A percentile compares a stretch with the other conserved stretches of the same genome.
Conservation (phyloP, 2,797 vertebrate genomes). For the Ammospiza maritima region DNA sequence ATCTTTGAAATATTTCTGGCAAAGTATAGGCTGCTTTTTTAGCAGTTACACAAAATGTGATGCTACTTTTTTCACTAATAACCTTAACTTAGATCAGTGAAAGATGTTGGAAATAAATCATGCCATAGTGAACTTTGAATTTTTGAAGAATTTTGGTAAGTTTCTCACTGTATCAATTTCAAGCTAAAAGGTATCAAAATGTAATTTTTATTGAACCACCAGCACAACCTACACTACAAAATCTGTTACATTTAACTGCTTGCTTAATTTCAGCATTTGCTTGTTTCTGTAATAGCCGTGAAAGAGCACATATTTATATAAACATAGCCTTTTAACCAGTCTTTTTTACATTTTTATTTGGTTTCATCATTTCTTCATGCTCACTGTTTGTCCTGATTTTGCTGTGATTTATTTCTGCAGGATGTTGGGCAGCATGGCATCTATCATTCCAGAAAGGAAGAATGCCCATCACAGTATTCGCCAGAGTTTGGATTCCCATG, state of each 20-base stretch:
- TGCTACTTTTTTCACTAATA: neutral
- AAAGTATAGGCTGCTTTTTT: neutral
- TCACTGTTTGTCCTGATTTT: neutral
- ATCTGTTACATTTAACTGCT: neutral
- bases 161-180: neutral
- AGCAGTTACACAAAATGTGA: neutral
- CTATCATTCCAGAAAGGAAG: slow-evolving; percentile 97
- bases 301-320: neutral
- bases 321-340: neutral
- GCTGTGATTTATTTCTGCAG: slow-evolving; percentile 69
- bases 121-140: neutral
- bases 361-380: neutral
- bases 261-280: neutral
- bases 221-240: neutral
- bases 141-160: neutral
- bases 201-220: neutral
- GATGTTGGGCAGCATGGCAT: slow-evolving; percentile 97
- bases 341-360: neutral
- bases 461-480: slow-evolving; percentile 98
- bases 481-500: slow-evolving; percentile 97
- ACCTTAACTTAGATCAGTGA: neutral
- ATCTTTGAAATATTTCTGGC: neutral
- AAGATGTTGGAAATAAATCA: neutral
- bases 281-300: neutral
- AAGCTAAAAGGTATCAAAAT: neutral